Base-by-base conservation (phyloP, 2,797 vertebrate species). In the Pogoniulus pusillus region DNA sequence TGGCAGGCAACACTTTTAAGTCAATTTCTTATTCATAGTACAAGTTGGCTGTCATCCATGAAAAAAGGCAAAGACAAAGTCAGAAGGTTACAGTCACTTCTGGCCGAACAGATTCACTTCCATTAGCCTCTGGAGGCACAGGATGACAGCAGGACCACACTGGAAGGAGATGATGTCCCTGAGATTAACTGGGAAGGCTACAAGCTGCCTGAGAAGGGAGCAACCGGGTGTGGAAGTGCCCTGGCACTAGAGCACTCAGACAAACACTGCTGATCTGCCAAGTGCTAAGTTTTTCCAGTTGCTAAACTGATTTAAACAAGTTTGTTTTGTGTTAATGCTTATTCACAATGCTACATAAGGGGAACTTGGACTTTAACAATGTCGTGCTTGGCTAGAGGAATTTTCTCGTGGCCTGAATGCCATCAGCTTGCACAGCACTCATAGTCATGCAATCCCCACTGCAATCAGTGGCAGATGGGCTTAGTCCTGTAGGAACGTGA, bases 301-400 rank as follows among this genome's bases (percentile, higher is more conserved):
- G 58, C 55, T 90, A 68, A 87, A 92, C n/a, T 29, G 47, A 88
- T 79, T 90, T 73, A 55, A 92, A 86, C 4, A 43, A 80, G 72
- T 90, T 93, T 90, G 81, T 8, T 92, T 69, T 15, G 12, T 53
- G 55, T n/a, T 82, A 92, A 64, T n/a, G 13, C 51, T 82, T 59
- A 65, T 65, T 90, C 71, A 58, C 41, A 72, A 35, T 26, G 30
- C 45, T 41, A 6, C 26, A 35, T 11, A 20, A 85, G 45, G 68
- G 37, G 58, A 82, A 82, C 30, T 32, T 54, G 30, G 51, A 51
- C 60, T 70, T 89, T 57, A 82, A 84, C 41, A 83, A 87, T 69
- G 71, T 70, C 85, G 5, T 19, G 20, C 51, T 92, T 84, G 77
- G 77, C 87, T 89, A 76, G 45, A 85, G 45, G n/a, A 57, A 64